These are phyloP conservation scores for Thalpophila matura DNA, from an alignment of 2,888 invertebrate genomes.

Conservation along the genomic window DNA sequence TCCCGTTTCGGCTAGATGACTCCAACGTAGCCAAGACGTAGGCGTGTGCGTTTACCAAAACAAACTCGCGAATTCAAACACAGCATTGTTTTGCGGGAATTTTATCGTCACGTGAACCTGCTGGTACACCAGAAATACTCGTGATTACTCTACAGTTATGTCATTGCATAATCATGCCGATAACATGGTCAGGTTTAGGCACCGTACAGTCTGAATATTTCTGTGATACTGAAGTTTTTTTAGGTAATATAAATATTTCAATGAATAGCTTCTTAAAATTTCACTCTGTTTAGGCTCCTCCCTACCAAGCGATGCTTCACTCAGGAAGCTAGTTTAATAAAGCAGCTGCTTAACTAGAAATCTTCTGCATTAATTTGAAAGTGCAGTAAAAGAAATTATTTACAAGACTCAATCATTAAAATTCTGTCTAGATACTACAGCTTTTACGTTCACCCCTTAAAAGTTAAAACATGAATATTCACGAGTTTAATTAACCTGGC, in stretches of 20 bases:
- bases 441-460: constrained; percentile 60
- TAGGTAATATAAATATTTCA: background rate
- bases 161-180: constrained; percentile 54
- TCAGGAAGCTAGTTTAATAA: background rate
- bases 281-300: background rate
- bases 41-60: constrained; percentile 63
- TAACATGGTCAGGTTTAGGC: constrained; percentile 45
- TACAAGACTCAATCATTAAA: constrained; percentile 42
- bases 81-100: constrained; percentile 71
- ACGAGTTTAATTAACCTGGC: constrained; percentile 56
- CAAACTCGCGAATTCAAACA: constrained; percentile 61
- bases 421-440: constrained; percentile 48
- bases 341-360: constrained; percentile 1
- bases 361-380: constrained; percentile 8
- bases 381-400: constrained; percentile 38
- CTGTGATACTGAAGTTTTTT: background rate
- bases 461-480: constrained; percentile 57
- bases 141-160: constrained; percentile 53
- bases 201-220: constrained; percentile 39
- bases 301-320: background rate
- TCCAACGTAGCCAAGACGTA: constrained; percentile 27
- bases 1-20: constrained; percentile 64
- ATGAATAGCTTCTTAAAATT: too few species aligned
- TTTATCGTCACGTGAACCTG: constrained; percentile 68
- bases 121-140: constrained; percentile 38